These are phyloP conservation scores for Drosophila nr. fundita DNA, from an alignment of 2,888 invertebrate genomes.

Conservation along the genomic window DNA sequence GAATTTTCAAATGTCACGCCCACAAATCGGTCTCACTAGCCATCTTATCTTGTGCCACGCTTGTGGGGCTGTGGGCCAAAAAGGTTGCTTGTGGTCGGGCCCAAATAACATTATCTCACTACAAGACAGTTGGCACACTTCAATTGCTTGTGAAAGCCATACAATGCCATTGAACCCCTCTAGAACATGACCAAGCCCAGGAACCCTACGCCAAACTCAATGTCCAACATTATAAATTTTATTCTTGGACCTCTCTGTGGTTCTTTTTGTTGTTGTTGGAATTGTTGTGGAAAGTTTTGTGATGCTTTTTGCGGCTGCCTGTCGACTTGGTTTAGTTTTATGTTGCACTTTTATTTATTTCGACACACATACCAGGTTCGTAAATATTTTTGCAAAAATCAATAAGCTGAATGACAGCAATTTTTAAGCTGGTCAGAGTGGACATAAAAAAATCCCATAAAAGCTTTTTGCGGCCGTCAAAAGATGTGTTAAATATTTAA, in stretches of 20 bases:
- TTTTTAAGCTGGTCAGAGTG: slow-evolving; percentile 48
- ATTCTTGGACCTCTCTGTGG: slow-evolving; percentile 17
- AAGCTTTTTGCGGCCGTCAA: slow-evolving; percentile 42
- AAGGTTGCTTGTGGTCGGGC: slow-evolving; percentile 54
- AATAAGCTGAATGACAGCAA: slow-evolving; percentile 46
- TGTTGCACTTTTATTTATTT: slow-evolving; percentile 70
- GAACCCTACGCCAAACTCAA: slow-evolving; percentile 28
- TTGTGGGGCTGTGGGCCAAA: slow-evolving; percentile 16
- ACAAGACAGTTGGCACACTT: slow-evolving; percentile 61
- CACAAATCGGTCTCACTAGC: slow-evolving; percentile 42
- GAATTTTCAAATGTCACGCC: slow-evolving; percentile 62
- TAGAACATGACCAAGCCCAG: slow-evolving; percentile 9
- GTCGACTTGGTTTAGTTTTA: slow-evolving; percentile 59
- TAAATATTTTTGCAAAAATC: slow-evolving; percentile 34
- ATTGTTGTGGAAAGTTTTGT: slow-evolving; percentile 43
- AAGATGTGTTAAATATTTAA: slow-evolving; percentile 59
- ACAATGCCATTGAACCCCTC: slow-evolving; percentile 43
- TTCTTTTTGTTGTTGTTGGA: slow-evolving; percentile 2
- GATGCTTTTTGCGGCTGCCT: slow-evolving; percentile 43
- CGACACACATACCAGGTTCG: slow-evolving; percentile 56
- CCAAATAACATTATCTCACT: slow-evolving; percentile 68
- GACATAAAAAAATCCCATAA: slow-evolving; percentile 57
- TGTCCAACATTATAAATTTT: slow-evolving; percentile 50
- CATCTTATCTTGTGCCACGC: slow-evolving; percentile 38
- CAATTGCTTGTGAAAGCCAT: slow-evolving; percentile 67